Evolutionary conservation across 2,113 vertebrate species (phyloP), one percentile per base, ranked within the genome.

Genomic region (Pollachius pollachius): DNA sequence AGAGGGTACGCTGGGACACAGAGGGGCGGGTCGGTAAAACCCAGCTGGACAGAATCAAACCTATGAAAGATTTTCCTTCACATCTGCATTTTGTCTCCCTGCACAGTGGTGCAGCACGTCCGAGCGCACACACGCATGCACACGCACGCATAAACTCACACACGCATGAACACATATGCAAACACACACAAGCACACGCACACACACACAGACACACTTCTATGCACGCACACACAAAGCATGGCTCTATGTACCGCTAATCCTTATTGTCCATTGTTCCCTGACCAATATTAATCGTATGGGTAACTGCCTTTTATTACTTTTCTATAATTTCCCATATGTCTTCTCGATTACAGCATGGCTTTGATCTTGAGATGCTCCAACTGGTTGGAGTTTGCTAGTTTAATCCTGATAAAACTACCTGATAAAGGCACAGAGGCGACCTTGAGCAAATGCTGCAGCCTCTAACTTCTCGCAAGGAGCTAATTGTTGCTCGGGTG

Each of bases 31-130:
- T 71, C 76, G 74, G 78, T 57, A 71, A 48, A 77, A 86, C 84
- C 62, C 86, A 88, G 84, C 84, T 82, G 80, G 83, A 76, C 52
- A 9, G 62, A 71, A 74, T 72, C 71, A 48, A 74, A 83, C 64
- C 76, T 82, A 84, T 86, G 78, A 85, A 87, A 89, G 84, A 81
- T 80, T 72, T 48, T 48, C 84, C 69, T 83, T 88, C 58, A 82
- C 79, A 77, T 77, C 19, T 15, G 76, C 62, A 81, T 34, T 67
- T 76, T 52, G 79, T 76, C 52, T 85, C 76, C 64, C 81, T 34
- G 75, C 88, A 83, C 85, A 84, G 83, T 71, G 15, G 85, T n/a
- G 48, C 21, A 63, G 23, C 21, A 16, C 62, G 15, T 63, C 3
- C 2, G 21, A 13, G 25, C 68, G 41, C 52, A 76, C 71, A 71